These are phyloP conservation scores for Ischnus inquisitorius DNA, from an alignment of 2,888 invertebrate species.

Conservation along the genomic window DNA sequence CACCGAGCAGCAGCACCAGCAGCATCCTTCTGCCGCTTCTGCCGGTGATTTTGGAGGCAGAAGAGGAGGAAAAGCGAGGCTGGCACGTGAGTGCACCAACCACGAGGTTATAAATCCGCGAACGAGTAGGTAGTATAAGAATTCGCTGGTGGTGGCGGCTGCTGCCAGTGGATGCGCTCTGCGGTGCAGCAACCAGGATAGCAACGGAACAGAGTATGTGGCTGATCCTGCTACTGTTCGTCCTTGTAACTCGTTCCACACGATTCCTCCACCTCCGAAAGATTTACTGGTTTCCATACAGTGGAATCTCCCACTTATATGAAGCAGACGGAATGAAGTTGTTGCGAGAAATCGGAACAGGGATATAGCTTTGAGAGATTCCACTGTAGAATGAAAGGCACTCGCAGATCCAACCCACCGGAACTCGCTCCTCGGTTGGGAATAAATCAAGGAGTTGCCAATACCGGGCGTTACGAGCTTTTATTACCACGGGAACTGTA, in stretches of 20 bases:
- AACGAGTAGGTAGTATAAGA: conserved; percentile 66
- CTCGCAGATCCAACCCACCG: neutral
- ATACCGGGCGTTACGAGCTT: conserved; percentile 81
- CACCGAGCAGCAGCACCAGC: neutral
- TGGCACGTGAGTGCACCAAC: conserved; percentile 57
- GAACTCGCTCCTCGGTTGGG: conserved; percentile 59
- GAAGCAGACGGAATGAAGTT: conserved; percentile 50
- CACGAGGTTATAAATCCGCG: conserved; percentile 65
- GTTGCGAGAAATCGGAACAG: neutral
- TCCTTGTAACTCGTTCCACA: conserved; percentile 35
- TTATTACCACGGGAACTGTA: conserved; percentile 77
- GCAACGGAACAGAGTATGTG: conserved; percentile 25
- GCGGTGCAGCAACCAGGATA: conserved; percentile 33
- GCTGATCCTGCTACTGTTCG: conserved; percentile 1
- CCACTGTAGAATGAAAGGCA: conserved; percentile 20
- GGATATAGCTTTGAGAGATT: conserved; percentile 7
- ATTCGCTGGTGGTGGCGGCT: conserved; percentile 53
- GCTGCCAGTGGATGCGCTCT: conserved; percentile 43
- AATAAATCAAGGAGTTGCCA: conserved; percentile 83
- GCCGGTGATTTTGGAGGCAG: conserved; percentile 39
- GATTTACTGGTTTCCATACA: conserved; percentile 46
- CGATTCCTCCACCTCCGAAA: conserved; percentile 48
- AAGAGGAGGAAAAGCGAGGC: conserved; percentile 35
- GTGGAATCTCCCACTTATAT: conserved; percentile 11
- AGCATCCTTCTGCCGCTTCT: neutral